These are phyloP conservation scores for Gallinago undulata DNA, from an alignment of 2,113 vertebrate species.

Conservation along the genomic window DNA sequence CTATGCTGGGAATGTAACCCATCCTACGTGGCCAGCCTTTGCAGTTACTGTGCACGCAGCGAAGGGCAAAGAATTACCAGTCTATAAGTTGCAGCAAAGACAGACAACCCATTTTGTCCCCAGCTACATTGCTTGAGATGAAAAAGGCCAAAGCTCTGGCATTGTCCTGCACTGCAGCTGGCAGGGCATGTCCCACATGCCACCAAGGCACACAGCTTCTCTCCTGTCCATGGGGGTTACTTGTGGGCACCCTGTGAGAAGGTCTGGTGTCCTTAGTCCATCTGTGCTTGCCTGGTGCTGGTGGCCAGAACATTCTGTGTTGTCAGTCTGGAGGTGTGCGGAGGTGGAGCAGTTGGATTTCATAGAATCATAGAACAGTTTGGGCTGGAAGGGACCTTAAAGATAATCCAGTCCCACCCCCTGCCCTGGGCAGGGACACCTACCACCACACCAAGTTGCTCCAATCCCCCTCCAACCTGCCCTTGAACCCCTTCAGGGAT, in stretches of 20 bases:
- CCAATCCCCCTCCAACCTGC: neutral
- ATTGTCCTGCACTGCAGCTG: neutral
- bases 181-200: fast-evolving
- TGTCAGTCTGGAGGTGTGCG: neutral
- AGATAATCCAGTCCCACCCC: neutral
- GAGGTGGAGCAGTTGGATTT: neutral
- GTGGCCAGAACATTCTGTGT: neutral
- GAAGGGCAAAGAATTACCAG: neutral
- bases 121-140: neutral
- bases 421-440: neutral
- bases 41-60: neutral
- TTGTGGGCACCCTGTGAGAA: fast-evolving
- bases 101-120: neutral
- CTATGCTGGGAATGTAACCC: neutral
- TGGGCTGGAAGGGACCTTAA: neutral
- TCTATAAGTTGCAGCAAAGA: neutral
- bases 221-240: neutral
- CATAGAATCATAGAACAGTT: neutral
- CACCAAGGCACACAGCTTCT: too few relatives aligned
- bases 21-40: neutral
- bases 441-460: neutral
- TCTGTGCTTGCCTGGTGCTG: fast-evolving
- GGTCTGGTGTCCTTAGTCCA: neutral
- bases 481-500: neutral
- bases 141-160: neutral